Evolutionary conservation across 92 coral and sea anemone genomes (phyloP).

Genomic region (Zoanthus sociatus): DNA sequence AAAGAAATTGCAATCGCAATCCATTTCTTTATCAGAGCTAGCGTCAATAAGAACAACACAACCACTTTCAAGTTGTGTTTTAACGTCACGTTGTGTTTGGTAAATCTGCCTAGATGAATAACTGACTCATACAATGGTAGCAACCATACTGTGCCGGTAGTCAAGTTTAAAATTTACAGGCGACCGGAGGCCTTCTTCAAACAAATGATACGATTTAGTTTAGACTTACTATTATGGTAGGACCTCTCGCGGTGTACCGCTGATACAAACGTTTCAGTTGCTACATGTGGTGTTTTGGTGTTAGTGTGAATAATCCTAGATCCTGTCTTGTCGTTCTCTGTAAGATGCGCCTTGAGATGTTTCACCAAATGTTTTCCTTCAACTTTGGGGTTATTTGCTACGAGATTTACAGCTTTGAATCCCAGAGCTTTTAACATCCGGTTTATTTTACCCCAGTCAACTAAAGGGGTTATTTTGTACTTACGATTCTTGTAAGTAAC

Average conservation of each 20-base stretch:
- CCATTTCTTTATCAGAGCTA: too few species aligned
- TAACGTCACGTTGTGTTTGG: too few species aligned
- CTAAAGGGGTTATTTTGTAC: slow-evolving; percentile 88
- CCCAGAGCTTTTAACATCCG: slow-evolving; percentile 87
- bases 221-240: slow-evolving; percentile 74
- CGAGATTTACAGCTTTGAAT: slow-evolving; percentile 88
- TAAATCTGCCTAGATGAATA: too few species aligned
- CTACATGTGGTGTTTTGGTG: slow-evolving; percentile 60
- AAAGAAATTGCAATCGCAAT: too few species aligned
- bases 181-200: neutral
- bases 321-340: slow-evolving; percentile 52
- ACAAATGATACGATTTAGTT: neutral
- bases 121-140: too few species aligned
- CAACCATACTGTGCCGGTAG: neutral
- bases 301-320: slow-evolving; percentile 11
- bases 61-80: too few species aligned
- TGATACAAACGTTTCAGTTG: slow-evolving; percentile 81
- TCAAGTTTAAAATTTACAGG: neutral
- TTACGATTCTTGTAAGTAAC: slow-evolving; percentile 86
- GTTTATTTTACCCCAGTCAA: slow-evolving; percentile 87
- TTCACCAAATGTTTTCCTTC: slow-evolving; percentile 72
- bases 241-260: slow-evolving; percentile 87
- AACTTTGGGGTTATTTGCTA: slow-evolving; percentile 75
- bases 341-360: slow-evolving; percentile 80
- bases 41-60: too few species aligned